These are phyloP conservation scores for Microtus richardsoni DNA, from an alignment of 2,113 vertebrate species.

Conservation along the genomic window DNA sequence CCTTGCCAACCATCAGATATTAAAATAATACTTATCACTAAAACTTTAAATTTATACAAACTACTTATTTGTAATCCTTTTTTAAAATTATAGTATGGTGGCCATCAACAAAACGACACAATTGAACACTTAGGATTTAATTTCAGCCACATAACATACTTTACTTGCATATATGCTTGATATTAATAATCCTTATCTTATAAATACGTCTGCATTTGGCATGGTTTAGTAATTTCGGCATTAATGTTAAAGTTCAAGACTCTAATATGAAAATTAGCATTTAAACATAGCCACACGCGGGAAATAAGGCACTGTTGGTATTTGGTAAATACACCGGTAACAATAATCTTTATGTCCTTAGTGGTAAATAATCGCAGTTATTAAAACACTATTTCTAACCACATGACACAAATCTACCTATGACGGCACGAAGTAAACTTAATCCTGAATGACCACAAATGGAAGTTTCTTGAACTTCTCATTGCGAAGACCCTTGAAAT, in stretches of 20 bases:
- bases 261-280: not conserved
- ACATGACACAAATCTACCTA: not conserved
- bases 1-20: not conserved
- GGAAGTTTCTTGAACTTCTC: not conserved
- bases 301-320: not conserved
- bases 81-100: not conserved
- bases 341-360: not conserved
- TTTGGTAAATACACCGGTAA: not conserved
- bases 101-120: not conserved
- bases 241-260: not conserved
- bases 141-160: not conserved
- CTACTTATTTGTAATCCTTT: not conserved
- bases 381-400: not conserved
- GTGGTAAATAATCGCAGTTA: not conserved
- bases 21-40: constrained; percentile 39
- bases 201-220: not conserved
- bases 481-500: not conserved
- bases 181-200: not conserved
- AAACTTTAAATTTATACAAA: not conserved
- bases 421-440: not conserved
- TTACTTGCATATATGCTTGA: not conserved
- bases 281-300: not conserved
- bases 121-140: not conserved
- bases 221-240: not conserved
- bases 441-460: not conserved